Evolutionary conservation across 2,888 invertebrate species (phyloP).

Genomic region (Megalurothrips usitatus): DNA sequence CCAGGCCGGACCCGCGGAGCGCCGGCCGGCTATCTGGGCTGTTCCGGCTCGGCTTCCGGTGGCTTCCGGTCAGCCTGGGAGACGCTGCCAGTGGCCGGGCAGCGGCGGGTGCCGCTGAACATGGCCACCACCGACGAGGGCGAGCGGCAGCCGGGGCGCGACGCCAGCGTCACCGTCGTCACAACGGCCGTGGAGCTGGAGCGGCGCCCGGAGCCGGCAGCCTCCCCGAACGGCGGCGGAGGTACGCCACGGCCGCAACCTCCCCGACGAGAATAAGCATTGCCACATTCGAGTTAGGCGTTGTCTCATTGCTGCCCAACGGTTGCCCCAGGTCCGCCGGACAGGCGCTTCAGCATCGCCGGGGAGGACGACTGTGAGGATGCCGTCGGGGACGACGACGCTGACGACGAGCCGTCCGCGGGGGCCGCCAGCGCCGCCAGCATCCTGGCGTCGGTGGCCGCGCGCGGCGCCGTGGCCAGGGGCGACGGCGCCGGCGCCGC

Average conservation of each 20-base stretch:
- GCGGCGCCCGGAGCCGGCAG: background rate
- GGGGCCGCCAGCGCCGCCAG: conserved; percentile 2
- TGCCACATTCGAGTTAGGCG: too few relatives aligned
- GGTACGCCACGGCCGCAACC: too few relatives aligned
- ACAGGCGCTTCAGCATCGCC: conserved; percentile 8
- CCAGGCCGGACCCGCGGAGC: too few relatives aligned
- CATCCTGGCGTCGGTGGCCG: conserved; percentile 2
- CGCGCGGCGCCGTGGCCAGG: background rate
- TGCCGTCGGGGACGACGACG: background rate
- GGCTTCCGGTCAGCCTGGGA: too few relatives aligned
- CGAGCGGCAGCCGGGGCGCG: background rate
- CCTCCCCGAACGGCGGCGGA: too few relatives aligned
- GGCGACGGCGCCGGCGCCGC: background rate
- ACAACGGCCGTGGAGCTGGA: background rate
- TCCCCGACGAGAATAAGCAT: too few relatives aligned
- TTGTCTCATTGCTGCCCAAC: too few relatives aligned
- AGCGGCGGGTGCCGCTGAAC: too few relatives aligned
- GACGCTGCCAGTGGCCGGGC: too few relatives aligned
- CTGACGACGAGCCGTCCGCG: background rate
- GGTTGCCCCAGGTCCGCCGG: background rate
- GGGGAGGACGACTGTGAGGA: background rate
- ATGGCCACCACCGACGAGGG: background rate
- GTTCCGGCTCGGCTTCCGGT: too few relatives aligned
- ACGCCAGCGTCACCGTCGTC: background rate
- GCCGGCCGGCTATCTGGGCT: too few relatives aligned